These are phyloP conservation scores for Machaerirhynchus nigripectus DNA, from an alignment of 2,113 vertebrate species.

Conservation along the genomic window DNA sequence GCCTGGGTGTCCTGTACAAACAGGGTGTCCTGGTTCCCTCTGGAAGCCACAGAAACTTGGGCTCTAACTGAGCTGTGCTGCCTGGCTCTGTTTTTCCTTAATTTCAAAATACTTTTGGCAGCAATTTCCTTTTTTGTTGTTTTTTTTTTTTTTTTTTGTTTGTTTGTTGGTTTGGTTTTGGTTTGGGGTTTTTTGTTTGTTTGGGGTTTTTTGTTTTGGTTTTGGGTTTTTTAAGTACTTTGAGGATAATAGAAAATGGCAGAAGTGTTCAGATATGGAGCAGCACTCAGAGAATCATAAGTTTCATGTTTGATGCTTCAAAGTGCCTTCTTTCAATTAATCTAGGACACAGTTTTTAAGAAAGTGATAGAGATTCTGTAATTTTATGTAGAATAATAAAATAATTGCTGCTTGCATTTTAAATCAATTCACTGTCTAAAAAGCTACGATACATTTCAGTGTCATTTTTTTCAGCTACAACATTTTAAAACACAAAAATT, in stretches of 20 bases:
- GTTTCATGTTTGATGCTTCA: background rate
- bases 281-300: background rate
- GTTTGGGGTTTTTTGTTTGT: no score
- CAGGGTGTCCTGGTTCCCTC: rapidly evolving
- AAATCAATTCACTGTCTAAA: background rate
- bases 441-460: background rate
- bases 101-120: background rate
- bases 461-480: background rate
- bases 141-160: background rate
- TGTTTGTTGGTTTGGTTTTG: no score
- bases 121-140: background rate
- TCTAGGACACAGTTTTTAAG: background rate
- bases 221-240: no score
- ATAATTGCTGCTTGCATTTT: background rate
- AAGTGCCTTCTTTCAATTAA: background rate
- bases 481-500: background rate
- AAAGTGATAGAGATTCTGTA: background rate
- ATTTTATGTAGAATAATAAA: background rate
- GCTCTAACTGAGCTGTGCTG: background rate
- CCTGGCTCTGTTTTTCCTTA: background rate
- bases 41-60: background rate
- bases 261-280: background rate
- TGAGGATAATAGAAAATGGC: background rate
- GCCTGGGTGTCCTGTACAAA: background rate
- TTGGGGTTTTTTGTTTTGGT: no score